These are phyloP conservation scores for Rhodinocichla rosea DNA, from an alignment of 2,113 vertebrate genomes.

Conservation along the genomic window DNA sequence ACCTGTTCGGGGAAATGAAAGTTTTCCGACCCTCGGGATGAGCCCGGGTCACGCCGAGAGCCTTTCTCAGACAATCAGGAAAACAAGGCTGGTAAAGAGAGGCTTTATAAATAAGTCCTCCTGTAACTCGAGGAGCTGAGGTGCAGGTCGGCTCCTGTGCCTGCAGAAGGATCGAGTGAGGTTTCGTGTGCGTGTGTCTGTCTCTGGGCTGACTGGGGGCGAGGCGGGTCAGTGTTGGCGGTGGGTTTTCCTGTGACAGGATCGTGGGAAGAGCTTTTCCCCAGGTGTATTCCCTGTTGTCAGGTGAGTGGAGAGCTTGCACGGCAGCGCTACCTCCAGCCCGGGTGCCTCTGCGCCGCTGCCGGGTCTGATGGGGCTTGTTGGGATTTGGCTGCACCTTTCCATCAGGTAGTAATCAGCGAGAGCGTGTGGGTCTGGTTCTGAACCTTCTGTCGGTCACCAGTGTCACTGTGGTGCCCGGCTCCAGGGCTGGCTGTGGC, in stretches of 20 bases:
- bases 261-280: neutral
- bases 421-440: rapidly evolving
- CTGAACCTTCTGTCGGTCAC: neutral
- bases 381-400: neutral
- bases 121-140: conserved; percentile 31
- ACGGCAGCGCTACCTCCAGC: neutral
- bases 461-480: rapidly evolving
- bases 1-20: neutral
- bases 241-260: neutral
- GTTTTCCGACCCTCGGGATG: neutral
- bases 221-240: neutral
- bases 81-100: neutral
- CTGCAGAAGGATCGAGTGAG: neutral
- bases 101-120: neutral
- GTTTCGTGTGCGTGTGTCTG: neutral
- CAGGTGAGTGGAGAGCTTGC: neutral
- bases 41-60: neutral
- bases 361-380: neutral
- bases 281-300: rapidly evolving
- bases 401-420: rapidly evolving
- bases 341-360: rapidly evolving
- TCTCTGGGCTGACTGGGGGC: neutral
- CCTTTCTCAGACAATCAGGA: neutral
- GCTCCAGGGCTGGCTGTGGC: neutral
- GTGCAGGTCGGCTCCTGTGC: neutral